phyloP scores from a whole-genome alignment of 2,797 vertebrate species.

The Zenarchopterus dispar region DNA sequence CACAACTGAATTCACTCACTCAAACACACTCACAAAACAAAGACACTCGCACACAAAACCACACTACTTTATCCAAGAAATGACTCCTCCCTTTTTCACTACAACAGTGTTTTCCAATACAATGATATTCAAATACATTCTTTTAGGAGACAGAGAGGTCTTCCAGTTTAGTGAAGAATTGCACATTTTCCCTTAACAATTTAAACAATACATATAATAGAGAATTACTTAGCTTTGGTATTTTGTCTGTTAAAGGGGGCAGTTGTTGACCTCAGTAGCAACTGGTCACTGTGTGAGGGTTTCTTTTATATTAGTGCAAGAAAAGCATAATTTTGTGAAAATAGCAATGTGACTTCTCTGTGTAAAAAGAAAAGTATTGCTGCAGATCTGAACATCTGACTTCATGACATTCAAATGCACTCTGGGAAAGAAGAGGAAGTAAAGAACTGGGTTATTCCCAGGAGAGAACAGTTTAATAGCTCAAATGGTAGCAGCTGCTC shows the following conservation, averaged over 20 bases:
- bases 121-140: slow-evolving; percentile 72
- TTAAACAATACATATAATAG: slow-evolving; percentile 69
- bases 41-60: slow-evolving; percentile 20
- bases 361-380: slow-evolving; percentile 82
- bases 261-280: slow-evolving; percentile 86
- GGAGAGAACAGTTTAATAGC: slow-evolving; percentile 67
- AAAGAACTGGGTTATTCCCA: slow-evolving; percentile 74
- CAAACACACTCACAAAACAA: slow-evolving; percentile 47
- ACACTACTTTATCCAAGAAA: slow-evolving; percentile 64
- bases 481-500: slow-evolving; percentile 69
- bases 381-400: slow-evolving; percentile 65
- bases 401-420: slow-evolving; percentile 44
- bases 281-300: slow-evolving; percentile 74
- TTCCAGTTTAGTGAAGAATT: slow-evolving; percentile 87
- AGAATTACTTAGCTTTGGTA: slow-evolving; percentile 88
- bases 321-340: slow-evolving; percentile 69
- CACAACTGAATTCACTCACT: slow-evolving; percentile 71
- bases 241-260: slow-evolving; percentile 78
- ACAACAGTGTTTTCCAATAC: slow-evolving; percentile 71
- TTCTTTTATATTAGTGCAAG: slow-evolving; percentile 85
- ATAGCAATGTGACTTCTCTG: slow-evolving; percentile 65
- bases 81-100: slow-evolving; percentile 86
- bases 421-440: slow-evolving; percentile 25
- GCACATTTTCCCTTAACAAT: slow-evolving; percentile 92
- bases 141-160: slow-evolving; percentile 75